These are phyloP conservation scores for Nibea albiflora DNA, from an alignment of 2,113 vertebrate species.

Conservation along the genomic window DNA sequence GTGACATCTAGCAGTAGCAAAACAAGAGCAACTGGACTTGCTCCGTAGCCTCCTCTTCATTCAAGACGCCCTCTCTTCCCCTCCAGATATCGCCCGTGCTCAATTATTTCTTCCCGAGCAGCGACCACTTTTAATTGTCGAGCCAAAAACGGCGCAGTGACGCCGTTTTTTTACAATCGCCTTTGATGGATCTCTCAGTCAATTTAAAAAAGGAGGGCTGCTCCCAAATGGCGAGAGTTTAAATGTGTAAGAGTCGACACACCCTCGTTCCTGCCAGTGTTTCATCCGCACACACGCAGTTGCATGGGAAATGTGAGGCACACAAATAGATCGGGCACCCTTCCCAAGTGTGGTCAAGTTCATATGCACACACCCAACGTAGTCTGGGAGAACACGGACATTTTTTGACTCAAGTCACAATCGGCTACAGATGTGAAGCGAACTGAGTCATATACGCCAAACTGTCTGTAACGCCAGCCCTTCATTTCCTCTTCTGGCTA, in stretches of 20 bases:
- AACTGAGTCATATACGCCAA: slow-evolving; percentile 49
- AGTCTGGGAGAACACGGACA: slow-evolving; percentile 55
- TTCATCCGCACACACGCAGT: slow-evolving; percentile 64
- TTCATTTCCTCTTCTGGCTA: slow-evolving; percentile 33
- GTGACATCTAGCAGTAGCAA: slow-evolving; percentile 24
- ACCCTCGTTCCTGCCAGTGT: slow-evolving; percentile 50
- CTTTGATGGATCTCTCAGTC: slow-evolving; percentile 58
- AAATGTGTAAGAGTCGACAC: slow-evolving; percentile 45
- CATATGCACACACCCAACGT: slow-evolving; percentile 75
- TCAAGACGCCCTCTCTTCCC: slow-evolving; percentile 18
- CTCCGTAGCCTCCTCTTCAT: background rate
- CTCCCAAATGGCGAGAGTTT: slow-evolving; percentile 60
- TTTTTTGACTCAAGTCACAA: slow-evolving; percentile 50
- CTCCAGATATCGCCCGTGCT: background rate
- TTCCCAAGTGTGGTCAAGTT: slow-evolving; percentile 74
- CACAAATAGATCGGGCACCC: slow-evolving; percentile 78
- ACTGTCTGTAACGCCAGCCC: slow-evolving; percentile 13
- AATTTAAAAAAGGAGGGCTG: slow-evolving; percentile 51
- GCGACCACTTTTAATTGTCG: slow-evolving; percentile 42
- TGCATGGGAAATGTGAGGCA: slow-evolving; percentile 74
- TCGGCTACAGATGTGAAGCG: slow-evolving; percentile 60
- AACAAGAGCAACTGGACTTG: slow-evolving; percentile 49
- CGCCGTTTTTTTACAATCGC: slow-evolving; percentile 37
- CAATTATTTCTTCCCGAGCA: slow-evolving; percentile 9
- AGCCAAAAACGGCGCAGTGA: slow-evolving; percentile 34